Evolutionary conservation across 2,797 vertebrate genomes (phyloP).

Genomic region (Bufotes viridis): DNA sequence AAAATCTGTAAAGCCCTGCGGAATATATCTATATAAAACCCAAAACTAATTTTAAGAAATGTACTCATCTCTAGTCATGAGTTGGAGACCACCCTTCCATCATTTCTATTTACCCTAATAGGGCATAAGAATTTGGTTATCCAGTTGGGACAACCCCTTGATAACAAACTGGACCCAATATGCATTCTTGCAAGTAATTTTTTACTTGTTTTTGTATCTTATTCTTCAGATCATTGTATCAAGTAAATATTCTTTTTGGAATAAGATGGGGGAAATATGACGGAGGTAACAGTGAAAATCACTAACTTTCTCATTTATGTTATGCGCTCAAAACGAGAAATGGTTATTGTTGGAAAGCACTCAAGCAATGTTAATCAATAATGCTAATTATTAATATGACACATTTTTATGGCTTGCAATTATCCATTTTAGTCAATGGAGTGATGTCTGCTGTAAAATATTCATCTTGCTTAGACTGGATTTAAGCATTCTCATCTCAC

Average conservation of each 20-base stretch:
- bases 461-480: conserved; percentile 36
- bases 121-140: too few relatives aligned
- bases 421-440: conserved; percentile 46
- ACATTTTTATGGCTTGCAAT: conserved; percentile 43
- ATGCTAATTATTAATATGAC: conserved; percentile 61
- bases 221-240: not conserved
- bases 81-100: too few relatives aligned
- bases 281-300: not conserved
- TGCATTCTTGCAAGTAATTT: not conserved
- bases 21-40: too few relatives aligned
- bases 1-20: too few relatives aligned
- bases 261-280: not conserved
- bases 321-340: conserved; percentile 32
- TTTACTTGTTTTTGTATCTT: not conserved
- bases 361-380: conserved; percentile 60
- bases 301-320: conserved; percentile 35
- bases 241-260: conserved; percentile 6
- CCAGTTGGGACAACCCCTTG: too few relatives aligned
- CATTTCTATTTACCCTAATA: too few relatives aligned
- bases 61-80: too few relatives aligned
- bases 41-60: too few relatives aligned
- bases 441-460: conserved; percentile 50
- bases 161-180: too few relatives aligned
- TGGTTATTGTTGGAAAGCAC: conserved; percentile 56
- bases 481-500: conserved; percentile 30